Percentiles rank a stretch among this genome's conserved stretches.
Evolutionary conservation across 2,113 vertebrate genomes (phyloP).

Genomic region (Sus scrofa): DNA sequence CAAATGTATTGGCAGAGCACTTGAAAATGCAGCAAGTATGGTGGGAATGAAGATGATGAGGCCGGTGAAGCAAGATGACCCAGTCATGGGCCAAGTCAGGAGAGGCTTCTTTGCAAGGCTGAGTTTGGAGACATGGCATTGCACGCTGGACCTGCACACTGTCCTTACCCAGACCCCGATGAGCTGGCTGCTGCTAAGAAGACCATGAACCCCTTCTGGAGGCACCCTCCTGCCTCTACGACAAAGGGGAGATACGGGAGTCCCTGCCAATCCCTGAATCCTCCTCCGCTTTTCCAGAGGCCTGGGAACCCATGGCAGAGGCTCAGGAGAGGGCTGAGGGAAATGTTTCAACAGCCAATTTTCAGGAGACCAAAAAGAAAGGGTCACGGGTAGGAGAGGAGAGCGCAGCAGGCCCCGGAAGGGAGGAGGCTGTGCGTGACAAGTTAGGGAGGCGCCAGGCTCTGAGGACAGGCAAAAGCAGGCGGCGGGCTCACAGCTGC

Average conservation of each 20-base stretch:
- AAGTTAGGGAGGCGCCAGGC: slow-evolving; percentile 16
- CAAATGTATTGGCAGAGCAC: slow-evolving; percentile 58
- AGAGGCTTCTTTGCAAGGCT: slow-evolving; percentile 76
- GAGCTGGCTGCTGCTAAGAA: slow-evolving; percentile 42
- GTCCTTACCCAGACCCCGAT: slow-evolving; percentile 25
- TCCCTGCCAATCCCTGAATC: background rate
- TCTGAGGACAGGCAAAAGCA: slow-evolving; percentile 45
- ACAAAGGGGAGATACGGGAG: background rate
- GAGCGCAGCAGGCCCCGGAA: slow-evolving; percentile 32
- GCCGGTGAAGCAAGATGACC: background rate
- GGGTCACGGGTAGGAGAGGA: background rate
- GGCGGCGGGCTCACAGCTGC: slow-evolving; percentile 12
- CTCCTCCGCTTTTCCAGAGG: slow-evolving; percentile 52
- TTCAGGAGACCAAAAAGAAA: slow-evolving; percentile 46
- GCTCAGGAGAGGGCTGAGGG: slow-evolving; percentile 35
- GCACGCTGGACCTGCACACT: slow-evolving; percentile 58
- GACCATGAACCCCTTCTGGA: slow-evolving; percentile 29
- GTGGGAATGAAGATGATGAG: slow-evolving; percentile 53
- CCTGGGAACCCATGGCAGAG: background rate
- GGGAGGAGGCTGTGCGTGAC: background rate
- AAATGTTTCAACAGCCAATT: slow-evolving; percentile 16
- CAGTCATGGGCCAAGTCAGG: background rate
- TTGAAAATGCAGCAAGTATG: slow-evolving; percentile 56
- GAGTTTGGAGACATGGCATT: background rate
- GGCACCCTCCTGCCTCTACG: background rate